phyloP scores from a whole-genome alignment of 2,888 invertebrate genomes.

The Dorcus parallelipipedus region DNA sequence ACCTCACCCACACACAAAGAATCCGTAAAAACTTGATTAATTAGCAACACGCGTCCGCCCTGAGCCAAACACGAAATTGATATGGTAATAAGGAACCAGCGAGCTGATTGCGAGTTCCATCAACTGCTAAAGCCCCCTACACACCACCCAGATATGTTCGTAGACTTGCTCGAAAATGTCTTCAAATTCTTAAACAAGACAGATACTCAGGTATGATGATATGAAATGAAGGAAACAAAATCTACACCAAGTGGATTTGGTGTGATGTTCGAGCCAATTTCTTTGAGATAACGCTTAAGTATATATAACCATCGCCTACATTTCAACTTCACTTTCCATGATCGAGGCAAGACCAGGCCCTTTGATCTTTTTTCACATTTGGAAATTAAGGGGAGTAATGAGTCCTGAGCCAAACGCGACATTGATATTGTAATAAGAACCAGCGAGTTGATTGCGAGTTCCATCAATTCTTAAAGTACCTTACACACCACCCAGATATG shows the following conservation, averaged over 20 bases:
- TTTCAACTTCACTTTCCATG: too few relatives aligned
- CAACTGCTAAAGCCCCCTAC: not conserved
- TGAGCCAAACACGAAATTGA: constrained; percentile 31
- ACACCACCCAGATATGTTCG: not conserved
- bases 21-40: constrained; percentile 34
- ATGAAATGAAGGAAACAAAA: too few relatives aligned
- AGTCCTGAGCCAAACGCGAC: constrained; percentile 28
- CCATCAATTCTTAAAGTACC: not conserved
- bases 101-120: not conserved
- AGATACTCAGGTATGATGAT: too few relatives aligned
- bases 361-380: too few relatives aligned
- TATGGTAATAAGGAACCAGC: constrained; percentile 29
- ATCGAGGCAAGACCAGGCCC: too few relatives aligned
- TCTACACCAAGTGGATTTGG: too few relatives aligned
- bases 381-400: too few relatives aligned
- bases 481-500: not conserved
- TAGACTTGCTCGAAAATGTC: not conserved
- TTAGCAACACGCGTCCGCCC: constrained; percentile 29
- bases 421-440: constrained; percentile 32
- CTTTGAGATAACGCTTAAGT: too few relatives aligned
- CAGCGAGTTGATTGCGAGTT: not conserved
- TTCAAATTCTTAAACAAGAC: too few relatives aligned
- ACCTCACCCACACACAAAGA: constrained; percentile 25
- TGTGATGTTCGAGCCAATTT: too few relatives aligned
- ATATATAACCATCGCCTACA: too few relatives aligned